Conservation (phyloP, 2,797 vertebrate genomes). For the Catamblyrhynchus diadema region DNA sequence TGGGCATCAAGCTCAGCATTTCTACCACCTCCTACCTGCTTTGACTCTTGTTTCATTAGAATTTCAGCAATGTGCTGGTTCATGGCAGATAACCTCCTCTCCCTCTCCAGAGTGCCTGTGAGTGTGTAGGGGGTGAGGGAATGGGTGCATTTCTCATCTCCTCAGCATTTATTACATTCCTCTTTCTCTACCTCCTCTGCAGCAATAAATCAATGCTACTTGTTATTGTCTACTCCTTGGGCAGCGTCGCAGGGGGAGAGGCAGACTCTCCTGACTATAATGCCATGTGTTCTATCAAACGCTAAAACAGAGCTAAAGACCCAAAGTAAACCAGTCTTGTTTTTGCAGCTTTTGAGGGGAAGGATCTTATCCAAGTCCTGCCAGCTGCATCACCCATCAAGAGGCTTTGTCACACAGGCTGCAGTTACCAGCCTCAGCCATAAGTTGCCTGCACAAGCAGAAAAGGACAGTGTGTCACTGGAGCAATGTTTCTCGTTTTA, state of each 20-base stretch:
- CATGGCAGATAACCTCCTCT: slow-evolving; percentile 30
- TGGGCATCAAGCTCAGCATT: slow-evolving; percentile 56
- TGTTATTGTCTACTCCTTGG: not conserved
- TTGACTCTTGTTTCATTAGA: slow-evolving; percentile 57
- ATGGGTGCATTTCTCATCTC: not conserved
- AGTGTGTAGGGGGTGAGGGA: slow-evolving; percentile 35
- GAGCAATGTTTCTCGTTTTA: not conserved
- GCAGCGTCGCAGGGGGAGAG: not conserved
- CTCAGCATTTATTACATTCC: slow-evolving; percentile 59
- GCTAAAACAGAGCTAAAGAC: not conserved
- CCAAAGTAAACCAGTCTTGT: not conserved
- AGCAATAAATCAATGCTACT: slow-evolving; percentile 40
- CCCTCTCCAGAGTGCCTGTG: not conserved
- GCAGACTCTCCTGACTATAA: not conserved
- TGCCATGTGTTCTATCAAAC: not conserved
- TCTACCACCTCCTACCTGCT: slow-evolving; percentile 59
- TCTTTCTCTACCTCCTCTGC: slow-evolving; percentile 47
- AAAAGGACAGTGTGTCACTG: not conserved
- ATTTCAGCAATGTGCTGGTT: slow-evolving; percentile 42
- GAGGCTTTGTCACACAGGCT: rapidly evolving
- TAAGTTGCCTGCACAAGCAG: not conserved
- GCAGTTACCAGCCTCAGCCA: not conserved
- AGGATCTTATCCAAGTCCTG: not conserved
- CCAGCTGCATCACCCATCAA: not conserved
- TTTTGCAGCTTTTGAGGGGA: not conserved